phyloP scores from a whole-genome alignment of 2,797 vertebrate genomes.

The Enteromius thamalakanensis region DNA sequence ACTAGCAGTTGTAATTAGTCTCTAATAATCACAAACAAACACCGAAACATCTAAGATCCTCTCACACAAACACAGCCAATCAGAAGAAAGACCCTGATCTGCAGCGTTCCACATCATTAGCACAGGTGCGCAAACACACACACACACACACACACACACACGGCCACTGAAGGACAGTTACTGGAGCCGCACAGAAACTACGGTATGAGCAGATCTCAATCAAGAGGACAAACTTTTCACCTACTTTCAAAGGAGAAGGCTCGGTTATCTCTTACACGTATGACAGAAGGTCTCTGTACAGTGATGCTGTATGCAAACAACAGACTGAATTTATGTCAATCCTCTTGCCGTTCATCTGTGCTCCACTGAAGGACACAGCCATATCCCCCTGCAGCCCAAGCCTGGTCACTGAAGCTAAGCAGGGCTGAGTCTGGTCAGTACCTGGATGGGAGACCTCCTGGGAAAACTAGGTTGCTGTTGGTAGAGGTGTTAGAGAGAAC shows the following conservation, averaged over 20 bases:
- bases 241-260: background rate
- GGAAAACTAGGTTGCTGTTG: no score
- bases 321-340: background rate
- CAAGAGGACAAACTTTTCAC: background rate
- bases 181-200: background rate
- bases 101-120: background rate
- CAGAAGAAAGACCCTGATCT: constrained; percentile 2
- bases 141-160: background rate
- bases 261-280: background rate
- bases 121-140: background rate
- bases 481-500: no score
- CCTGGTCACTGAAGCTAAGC: no score
- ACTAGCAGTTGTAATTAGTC: constrained; percentile 49
- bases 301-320: background rate
- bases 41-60: background rate
- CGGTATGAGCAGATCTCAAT: background rate
- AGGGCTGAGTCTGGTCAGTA: no score
- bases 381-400: no score
- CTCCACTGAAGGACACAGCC: background rate
- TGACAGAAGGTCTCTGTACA: background rate
- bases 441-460: no score
- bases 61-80: background rate
- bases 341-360: background rate
- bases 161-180: background rate
- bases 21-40: constrained; percentile 35